Evolutionary conservation across 2,797 vertebrate species (phyloP).

Genomic region (Gobionotothen gibberifrons): DNA sequence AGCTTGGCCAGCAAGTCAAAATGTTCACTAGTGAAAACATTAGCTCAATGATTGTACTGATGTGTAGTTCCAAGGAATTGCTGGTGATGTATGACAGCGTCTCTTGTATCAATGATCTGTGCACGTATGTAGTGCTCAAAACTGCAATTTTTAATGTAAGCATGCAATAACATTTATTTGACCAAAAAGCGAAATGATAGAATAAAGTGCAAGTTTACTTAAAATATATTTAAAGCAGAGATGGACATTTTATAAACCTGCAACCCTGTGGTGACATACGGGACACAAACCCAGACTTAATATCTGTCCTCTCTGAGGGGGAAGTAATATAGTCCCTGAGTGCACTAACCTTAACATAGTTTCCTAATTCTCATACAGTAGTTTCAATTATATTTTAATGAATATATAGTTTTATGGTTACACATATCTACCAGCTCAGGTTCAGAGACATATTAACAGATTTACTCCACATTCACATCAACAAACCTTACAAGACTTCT

Average conservation of each 20-base stretch:
- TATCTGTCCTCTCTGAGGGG: background rate
- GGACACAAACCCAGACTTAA: background rate
- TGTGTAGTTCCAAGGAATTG: too few relatives aligned
- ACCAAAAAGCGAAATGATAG: conserved; percentile 61
- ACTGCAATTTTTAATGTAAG: background rate
- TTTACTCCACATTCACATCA: conserved; percentile 31
- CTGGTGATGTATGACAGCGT: background rate
- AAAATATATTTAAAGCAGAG: conserved; percentile 27
- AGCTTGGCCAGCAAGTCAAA: too few relatives aligned
- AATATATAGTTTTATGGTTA: conserved; percentile 7
- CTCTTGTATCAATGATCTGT: background rate
- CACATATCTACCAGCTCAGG: conserved; percentile 16
- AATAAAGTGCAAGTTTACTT: conserved; percentile 40
- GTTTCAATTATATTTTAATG: conserved; percentile 1
- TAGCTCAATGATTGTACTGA: too few relatives aligned
- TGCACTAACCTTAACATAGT: background rate
- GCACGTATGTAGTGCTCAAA: background rate
- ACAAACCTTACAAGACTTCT: conserved; percentile 16
- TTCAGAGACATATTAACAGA: conserved; percentile 46
- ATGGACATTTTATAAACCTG: conserved; percentile 4
- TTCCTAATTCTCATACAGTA: conserved; percentile 5
- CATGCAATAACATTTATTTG: conserved; percentile 80
- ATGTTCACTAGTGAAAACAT: too few relatives aligned
- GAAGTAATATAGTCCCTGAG: conserved; percentile 6
- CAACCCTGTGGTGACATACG: conserved; percentile 9